A percentile compares a stretch with the other conserved stretches of the same genome.
Evolutionary conservation across 2,113 vertebrate genomes (phyloP).

Genomic region (Planiliza haematocheilus): DNA sequence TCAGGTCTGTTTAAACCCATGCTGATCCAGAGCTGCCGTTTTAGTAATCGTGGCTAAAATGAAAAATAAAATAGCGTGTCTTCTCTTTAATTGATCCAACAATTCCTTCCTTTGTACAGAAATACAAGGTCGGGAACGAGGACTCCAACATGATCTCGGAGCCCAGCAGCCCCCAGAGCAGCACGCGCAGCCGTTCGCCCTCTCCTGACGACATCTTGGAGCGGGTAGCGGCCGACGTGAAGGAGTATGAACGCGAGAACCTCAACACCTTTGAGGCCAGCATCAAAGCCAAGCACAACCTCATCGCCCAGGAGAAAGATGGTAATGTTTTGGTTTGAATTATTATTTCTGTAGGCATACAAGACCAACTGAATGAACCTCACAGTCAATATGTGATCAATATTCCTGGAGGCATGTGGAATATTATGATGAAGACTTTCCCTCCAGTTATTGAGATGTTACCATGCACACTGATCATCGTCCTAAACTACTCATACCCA

Average conservation of each 20-base stretch:
- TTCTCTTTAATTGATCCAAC: neutral
- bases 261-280: conserved; percentile 96
- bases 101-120: conserved; percentile 79
- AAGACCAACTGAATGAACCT: conserved; percentile 72
- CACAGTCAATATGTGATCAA: neutral
- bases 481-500: too few species aligned
- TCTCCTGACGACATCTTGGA: conserved; percentile 97
- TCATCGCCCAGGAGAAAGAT: conserved; percentile 96
- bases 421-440: too few species aligned
- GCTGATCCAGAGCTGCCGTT: neutral
- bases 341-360: conserved; percentile 24
- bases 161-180: conserved; percentile 97
- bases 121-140: conserved; percentile 93
- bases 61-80: neutral
- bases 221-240: conserved; percentile 95
- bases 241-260: conserved; percentile 97
- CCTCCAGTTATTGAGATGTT: too few species aligned
- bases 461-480: too few species aligned
- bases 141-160: conserved; percentile 94
- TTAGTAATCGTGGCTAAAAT: too few species aligned
- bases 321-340: conserved; percentile 78
- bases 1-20: conserved; percentile 82
- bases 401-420: too few species aligned
- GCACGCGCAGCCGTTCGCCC: conserved; percentile 92
- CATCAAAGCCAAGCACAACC: conserved; percentile 97